Evolutionary conservation across 2,797 vertebrate species (phyloP).

Genomic region (Hapalemur alaotrensis): DNA sequence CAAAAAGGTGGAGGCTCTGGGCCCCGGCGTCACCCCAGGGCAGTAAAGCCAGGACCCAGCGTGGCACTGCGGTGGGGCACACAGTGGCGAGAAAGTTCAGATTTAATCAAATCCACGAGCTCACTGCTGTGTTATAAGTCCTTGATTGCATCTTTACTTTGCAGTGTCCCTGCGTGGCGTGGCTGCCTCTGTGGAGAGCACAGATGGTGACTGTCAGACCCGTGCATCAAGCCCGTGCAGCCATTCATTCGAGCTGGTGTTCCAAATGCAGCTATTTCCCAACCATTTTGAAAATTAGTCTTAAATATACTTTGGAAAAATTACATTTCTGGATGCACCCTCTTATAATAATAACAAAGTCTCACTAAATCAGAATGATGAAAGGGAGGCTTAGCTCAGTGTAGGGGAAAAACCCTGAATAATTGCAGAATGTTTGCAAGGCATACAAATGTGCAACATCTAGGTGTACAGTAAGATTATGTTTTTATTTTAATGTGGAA

Average conservation of each 20-base stretch:
- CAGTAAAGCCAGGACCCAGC: background rate
- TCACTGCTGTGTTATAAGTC: background rate
- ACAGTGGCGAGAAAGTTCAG: background rate
- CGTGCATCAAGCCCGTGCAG: background rate
- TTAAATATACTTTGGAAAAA: background rate
- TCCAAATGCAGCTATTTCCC: background rate
- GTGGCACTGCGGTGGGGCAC: background rate
- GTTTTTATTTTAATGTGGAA: background rate
- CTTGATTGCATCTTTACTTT: slow-evolving; percentile 22
- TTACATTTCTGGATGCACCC: background rate
- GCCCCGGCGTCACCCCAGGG: background rate
- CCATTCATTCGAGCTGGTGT: background rate
- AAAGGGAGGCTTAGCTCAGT: background rate
- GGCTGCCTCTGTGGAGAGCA: background rate
- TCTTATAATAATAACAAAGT: background rate
- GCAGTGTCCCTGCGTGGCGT: background rate
- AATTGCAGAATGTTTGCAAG: background rate
- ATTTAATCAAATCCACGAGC: background rate
- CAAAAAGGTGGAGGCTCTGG: background rate
- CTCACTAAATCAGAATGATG: background rate
- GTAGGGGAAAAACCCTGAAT: background rate
- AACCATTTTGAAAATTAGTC: slow-evolving; percentile 15
- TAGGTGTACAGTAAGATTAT: background rate
- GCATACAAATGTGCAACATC: background rate
- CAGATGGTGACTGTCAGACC: slow-evolving; percentile 10